Evolutionary conservation across 2,888 invertebrate genomes (phyloP), one percentile per base, ranked within the genome.

Genomic region (Ophonus ardosiacus): DNA sequence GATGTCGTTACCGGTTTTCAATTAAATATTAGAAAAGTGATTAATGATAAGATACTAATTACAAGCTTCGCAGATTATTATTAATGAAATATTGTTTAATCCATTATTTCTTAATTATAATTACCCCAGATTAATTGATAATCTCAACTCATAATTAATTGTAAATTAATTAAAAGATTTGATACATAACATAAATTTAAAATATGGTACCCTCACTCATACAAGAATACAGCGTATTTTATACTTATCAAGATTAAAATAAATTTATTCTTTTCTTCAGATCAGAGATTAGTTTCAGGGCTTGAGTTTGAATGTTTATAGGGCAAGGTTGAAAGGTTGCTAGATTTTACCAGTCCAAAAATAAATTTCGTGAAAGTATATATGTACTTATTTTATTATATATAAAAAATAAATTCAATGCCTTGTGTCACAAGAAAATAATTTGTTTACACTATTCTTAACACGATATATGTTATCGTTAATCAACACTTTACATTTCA

Each of bases 301-400:
- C 31, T 4, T 31, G 31, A 6, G 3, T 31, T 7, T 74, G 17
- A 43, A 10, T 40, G 13, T 74, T 74, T 74, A 18, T 74, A 74
- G 43, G 43, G 43, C 71, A 74, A 74, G 71, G 71, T 74, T 74
- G 43, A 43, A 74, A 74, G 71, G 71, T 74, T 74, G 38, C 10
- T 51, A 68, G 68, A 68, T 43, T 43, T 56, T 51, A 8, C 31
- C 13, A 51, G 18, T 76, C 17, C 40, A 76, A 76, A 76, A 21
- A 18, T 76, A 76, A 17, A 13, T 7, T 10, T 5, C 31, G 5
- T 31, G 31, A 31, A 31, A 31, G 31, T 76, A 51, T 43, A 76
- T 40, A 8, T n/a, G 15, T 43, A 17, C 51, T 0, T 51, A 51
- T 51, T 76, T 76, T 76, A 56, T 17, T 51, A 43, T 56, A 40